These are phyloP conservation scores for Synodontis membranacea DNA, from an alignment of 2,113 vertebrate genomes.

Conservation along the genomic window DNA sequence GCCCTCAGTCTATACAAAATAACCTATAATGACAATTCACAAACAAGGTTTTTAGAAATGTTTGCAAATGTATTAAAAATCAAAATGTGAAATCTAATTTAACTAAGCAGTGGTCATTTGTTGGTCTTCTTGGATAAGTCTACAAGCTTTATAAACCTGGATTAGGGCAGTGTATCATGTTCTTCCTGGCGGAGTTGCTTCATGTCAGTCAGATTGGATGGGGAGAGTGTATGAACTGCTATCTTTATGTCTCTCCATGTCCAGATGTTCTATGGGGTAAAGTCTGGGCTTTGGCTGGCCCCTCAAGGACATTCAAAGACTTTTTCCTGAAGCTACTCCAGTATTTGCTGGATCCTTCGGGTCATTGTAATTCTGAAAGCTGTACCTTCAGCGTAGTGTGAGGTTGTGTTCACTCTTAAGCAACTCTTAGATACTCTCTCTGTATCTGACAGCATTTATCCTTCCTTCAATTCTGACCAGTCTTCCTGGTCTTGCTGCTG, in stretches of 20 bases:
- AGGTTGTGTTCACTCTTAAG: not conserved
- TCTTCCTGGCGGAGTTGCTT: not conserved
- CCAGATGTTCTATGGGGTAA: not conserved
- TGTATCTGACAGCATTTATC: not conserved
- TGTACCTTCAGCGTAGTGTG: not conserved
- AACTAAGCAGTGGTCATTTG: not conserved
- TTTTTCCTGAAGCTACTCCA: not conserved
- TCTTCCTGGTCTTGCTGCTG: no score
- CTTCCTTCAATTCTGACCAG: not conserved
- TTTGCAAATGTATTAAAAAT: not conserved
- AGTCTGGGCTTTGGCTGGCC: not conserved
- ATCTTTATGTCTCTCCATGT: not conserved
- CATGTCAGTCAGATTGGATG: not conserved
- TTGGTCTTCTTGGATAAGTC: not conserved
- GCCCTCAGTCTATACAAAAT: not conserved
- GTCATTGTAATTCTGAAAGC: not conserved
- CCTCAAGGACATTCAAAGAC: not conserved
- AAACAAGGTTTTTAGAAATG: not conserved
- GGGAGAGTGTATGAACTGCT: not conserved
- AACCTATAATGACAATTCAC: not conserved
- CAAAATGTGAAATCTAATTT: not conserved
- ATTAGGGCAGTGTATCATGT: not conserved
- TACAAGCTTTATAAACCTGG: not conserved
- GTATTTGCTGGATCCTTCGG: not conserved
- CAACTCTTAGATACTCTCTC: not conserved